Conservation (phyloP, 1,140 invertebrate genomes). For the Drosophila sucinea region DNA sequence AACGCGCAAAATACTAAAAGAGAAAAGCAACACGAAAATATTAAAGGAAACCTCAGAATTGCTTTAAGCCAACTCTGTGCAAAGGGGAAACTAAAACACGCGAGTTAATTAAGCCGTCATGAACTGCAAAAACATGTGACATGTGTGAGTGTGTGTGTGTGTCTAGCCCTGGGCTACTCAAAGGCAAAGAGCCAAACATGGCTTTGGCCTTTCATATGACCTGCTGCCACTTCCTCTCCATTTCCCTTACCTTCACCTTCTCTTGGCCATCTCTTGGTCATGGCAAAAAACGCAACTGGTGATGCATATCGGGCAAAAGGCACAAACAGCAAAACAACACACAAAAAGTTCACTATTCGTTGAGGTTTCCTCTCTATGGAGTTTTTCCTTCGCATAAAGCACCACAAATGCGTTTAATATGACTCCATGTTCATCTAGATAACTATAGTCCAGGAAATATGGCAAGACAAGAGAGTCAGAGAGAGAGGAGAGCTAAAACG, state of each 20-base stretch:
- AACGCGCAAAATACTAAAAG: conserved; percentile 28
- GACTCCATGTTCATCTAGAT: conserved; percentile 20
- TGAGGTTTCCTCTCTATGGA: conserved; percentile 15
- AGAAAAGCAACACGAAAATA: neutral
- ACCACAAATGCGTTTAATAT: conserved; percentile 31
- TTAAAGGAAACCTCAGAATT: conserved; percentile 19
- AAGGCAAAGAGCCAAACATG: conserved; percentile 54
- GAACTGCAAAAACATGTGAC: conserved; percentile 64
- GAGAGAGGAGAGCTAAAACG: neutral
- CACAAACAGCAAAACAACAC: neutral
- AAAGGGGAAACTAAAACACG: conserved; percentile 42
- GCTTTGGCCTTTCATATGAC: conserved; percentile 45
- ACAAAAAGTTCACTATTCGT: conserved; percentile 38
- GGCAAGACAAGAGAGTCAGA: neutral
- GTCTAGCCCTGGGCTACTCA: conserved; percentile 46
- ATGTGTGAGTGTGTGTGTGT: conserved; percentile 20
- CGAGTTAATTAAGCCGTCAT: conserved; percentile 67
- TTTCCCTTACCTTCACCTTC: neutral
- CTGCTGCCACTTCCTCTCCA: neutral
- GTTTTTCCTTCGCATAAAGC: conserved; percentile 22
- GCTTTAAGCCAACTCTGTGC: conserved; percentile 6
- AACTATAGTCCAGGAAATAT: neutral
- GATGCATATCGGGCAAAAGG: conserved; percentile 47
- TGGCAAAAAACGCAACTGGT: conserved; percentile 59
- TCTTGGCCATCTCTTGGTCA: neutral